Base-by-base conservation (phyloP, 2,888 invertebrate species). In the Diarsia brunnea region DNA sequence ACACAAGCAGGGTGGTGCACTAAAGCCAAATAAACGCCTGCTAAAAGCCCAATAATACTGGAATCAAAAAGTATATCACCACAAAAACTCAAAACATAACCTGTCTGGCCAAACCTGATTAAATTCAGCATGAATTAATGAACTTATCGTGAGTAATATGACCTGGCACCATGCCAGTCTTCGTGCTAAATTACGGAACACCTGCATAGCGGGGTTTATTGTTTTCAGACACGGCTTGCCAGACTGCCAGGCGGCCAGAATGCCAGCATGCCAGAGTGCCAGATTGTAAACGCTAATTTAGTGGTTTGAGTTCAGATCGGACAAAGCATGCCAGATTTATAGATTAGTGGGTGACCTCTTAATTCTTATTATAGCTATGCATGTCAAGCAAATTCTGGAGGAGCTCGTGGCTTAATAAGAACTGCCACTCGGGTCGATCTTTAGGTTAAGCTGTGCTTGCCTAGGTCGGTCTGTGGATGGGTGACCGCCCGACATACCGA, bases 201-300 rank as follows among this genome's bases (percentile, higher is more conserved):
- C 87, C 87, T 87, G 86, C 86, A 83, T 55, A 47, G 70, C 73
- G 43, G 60, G 58, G 85, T 81, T 79, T 87, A 85, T 87, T 85
- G 87, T 85, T 87, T 84, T 78, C 77, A 79, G 77, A 75, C 78
- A 74, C 60, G 71, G 69, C 55, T 70, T 71, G 79, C 79, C 73
- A 78, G 81, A 65, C 45, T 53, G 69, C 69, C 65, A 75, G 65
- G 51, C 58, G 47, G 45, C 43, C 31, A 24, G 43, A 19, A 21
- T 58, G 63, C 65, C 74, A 69, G 67, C 63, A 24, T 49, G 45
- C 66, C 45, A 70, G 58, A 47, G 4, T 61, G 75, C 72, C 70
- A 81, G 72, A 82, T 81, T 80, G 78, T 76, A 69, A 80, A 79
- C 84, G 78, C 73, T 78, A 85, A 87, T 84, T 81, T 80, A 84